Evolutionary conservation across 2,888 invertebrate species (phyloP), one percentile per base, ranked within the genome.

Genomic region (Lasioglossum pauxillum): DNA sequence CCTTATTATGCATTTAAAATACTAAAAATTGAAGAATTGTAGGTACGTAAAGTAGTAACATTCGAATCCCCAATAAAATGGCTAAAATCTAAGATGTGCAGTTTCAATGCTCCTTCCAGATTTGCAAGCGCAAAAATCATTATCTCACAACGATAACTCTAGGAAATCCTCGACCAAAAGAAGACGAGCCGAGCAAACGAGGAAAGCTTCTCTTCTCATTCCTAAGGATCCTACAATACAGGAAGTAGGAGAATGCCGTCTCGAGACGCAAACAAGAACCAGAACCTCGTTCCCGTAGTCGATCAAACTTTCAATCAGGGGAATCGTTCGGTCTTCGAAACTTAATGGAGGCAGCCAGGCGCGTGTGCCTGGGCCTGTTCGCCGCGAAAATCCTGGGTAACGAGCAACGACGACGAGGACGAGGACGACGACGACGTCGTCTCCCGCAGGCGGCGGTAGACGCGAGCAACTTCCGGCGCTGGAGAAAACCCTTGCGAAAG

Each of bases 401-500:
- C 64, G 64, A 64, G 49, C 83, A 53, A 76, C 71, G 23, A 35
- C 75, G 83, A 73, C 64, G 75, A 53, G 23, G 23, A n/a, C 53
- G 53, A 53, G 0, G 49, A 81, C 46, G 46, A 83, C 82, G 60
- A 81, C 69, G 19, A n/a, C 82, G 82, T 60, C 60, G 75, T 75
- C 75, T 72, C 31, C 19, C 69, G 69, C 53, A 78, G 72, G 60
- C 78, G 35, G 31, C 7, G 35, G 27, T 19, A 35, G 49, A 49
- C 31, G 38, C 27, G 10, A 27, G 57, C 35, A 35, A 81, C 38
- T 81, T 67, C 19, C 49, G 41, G 49, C n/a, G 46, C 7, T 7
- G n/a, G 19, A 41, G 57, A 60, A 79, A 79, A 79, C 41, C 79
- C 19, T 27, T 49, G 72, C 23, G 41, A 83, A 83, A 84, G 84